Base-by-base conservation (phyloP, 2,113 vertebrate genomes). In the Hemicordylus capensis region DNA sequence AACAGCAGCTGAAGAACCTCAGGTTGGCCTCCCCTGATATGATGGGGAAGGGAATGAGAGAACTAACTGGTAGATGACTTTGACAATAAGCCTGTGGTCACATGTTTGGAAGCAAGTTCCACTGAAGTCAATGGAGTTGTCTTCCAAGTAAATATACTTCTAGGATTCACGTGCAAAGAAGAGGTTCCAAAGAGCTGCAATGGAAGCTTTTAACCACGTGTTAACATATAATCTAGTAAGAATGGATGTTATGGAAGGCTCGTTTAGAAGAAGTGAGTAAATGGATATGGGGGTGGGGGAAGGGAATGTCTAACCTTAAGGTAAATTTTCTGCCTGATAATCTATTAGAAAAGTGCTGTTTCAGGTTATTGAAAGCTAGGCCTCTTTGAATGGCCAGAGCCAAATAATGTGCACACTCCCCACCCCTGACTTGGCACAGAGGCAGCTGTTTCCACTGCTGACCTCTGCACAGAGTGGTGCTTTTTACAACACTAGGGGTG, bases 361-460 rank as follows among this genome's bases (percentile, higher is more conserved):
- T 88, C 76, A 70, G 76, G 83, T 84, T 80, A 84, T n/a, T 79
- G 31, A n/a, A 85, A n/a, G 26, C n/a, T n/a, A n/a, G n/a, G n/a
- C n/a, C n/a, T n/a, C n/a, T n/a, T n/a, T n/a, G n/a, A n/a, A n/a
- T n/a, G n/a, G n/a, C n/a, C n/a, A n/a, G n/a, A n/a, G n/a, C n/a
- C n/a, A n/a, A n/a, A n/a, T n/a, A n/a, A n/a, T n/a, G n/a, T n/a
- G n/a, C n/a, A n/a, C n/a, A n/a, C n/a, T n/a, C n/a, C n/a, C n/a
- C n/a, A n/a, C n/a, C n/a, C n/a, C n/a, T n/a, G n/a, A n/a, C n/a
- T n/a, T n/a, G n/a, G n/a, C n/a, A n/a, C n/a, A n/a, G n/a, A n/a
- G n/a, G n/a, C n/a, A n/a, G n/a, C n/a, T n/a, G n/a, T n/a, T n/a
- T n/a, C n/a, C n/a, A n/a, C n/a, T n/a, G n/a, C n/a, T n/a, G n/a